Conservation (phyloP, 2,888 invertebrate genomes). For the Cataglyphis albicans region DNA sequence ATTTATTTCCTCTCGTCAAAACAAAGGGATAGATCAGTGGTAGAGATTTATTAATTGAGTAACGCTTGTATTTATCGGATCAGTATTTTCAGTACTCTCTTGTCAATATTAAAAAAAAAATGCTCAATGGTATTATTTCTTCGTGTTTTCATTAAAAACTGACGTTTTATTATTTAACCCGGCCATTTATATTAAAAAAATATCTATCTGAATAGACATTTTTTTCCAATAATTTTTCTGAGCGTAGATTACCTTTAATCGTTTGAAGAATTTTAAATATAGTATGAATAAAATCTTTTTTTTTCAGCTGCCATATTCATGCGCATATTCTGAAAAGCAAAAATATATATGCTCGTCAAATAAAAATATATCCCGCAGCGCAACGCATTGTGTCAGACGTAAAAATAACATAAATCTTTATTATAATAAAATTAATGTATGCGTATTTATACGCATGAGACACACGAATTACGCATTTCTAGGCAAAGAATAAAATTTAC, state of each 20-base stretch:
- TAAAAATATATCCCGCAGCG: constrained; percentile 32
- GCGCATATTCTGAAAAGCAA: background rate
- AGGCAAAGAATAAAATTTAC: constrained; percentile 29
- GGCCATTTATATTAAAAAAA: background rate
- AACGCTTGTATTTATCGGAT: constrained; percentile 41
- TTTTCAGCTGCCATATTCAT: background rate
- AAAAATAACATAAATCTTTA: constrained; percentile 51
- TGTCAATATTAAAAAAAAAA: constrained; percentile 34
- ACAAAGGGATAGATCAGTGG: constrained; percentile 4
- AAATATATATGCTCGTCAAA: constrained; percentile 36
- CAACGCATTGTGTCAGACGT: constrained; percentile 34
- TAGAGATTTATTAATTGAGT: constrained; percentile 36
- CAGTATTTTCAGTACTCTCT: constrained; percentile 7
- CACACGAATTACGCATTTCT: constrained; percentile 14
- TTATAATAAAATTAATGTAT: constrained; percentile 49
- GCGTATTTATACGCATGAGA: constrained; percentile 32
- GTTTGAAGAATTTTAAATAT: constrained; percentile 22
- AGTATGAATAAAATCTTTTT: background rate
- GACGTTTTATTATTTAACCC: constrained; percentile 37
- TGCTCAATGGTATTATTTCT: background rate
- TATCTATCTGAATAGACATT: background rate
- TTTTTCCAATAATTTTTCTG: constrained; percentile 17
- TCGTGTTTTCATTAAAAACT: constrained; percentile 16
- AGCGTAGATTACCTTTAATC: constrained; percentile 27
- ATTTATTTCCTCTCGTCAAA: constrained; percentile 28